Conservation (phyloP, 2,797 vertebrate genomes). For the Tenualosa ilisha region DNA sequence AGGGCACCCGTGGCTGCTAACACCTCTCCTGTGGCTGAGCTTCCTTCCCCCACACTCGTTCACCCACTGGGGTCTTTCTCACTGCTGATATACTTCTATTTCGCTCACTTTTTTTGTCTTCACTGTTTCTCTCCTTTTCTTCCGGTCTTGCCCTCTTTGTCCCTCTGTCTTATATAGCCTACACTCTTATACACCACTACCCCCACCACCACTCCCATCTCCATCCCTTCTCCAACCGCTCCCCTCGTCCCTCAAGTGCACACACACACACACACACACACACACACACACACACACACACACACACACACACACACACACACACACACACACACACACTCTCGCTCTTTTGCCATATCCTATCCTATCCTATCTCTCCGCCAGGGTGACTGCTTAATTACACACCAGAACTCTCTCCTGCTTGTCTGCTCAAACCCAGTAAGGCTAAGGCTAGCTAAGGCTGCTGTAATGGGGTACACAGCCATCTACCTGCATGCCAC, state of each 20-base stretch:
- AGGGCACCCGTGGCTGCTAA: constrained; percentile 69
- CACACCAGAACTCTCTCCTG: not conserved
- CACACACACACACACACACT: not conserved
- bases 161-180: not conserved
- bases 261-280: not conserved
- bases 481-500: too few relatives aligned
- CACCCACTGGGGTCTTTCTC: constrained; percentile 11
- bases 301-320: constrained; percentile 9
- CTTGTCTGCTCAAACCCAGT: not conserved
- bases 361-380: not conserved
- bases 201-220: too few relatives aligned
- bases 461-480: too few relatives aligned
- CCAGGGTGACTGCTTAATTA: not conserved
- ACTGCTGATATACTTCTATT: not conserved
- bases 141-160: too few relatives aligned
- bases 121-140: too few relatives aligned
- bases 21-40: constrained; percentile 58
- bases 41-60: constrained; percentile 15
- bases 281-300: constrained; percentile 1
- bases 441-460: not conserved
- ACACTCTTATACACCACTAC: not conserved
- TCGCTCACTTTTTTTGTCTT: too few relatives aligned
- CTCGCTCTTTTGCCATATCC: not conserved
- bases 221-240: too few relatives aligned
- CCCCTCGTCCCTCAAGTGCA: too few relatives aligned